A percentile compares a stretch with the other conserved stretches of the same genome.
Evolutionary conservation across 23 tunicate genomes (phyloP).

Genomic region (Diplosoma virens): DNA sequence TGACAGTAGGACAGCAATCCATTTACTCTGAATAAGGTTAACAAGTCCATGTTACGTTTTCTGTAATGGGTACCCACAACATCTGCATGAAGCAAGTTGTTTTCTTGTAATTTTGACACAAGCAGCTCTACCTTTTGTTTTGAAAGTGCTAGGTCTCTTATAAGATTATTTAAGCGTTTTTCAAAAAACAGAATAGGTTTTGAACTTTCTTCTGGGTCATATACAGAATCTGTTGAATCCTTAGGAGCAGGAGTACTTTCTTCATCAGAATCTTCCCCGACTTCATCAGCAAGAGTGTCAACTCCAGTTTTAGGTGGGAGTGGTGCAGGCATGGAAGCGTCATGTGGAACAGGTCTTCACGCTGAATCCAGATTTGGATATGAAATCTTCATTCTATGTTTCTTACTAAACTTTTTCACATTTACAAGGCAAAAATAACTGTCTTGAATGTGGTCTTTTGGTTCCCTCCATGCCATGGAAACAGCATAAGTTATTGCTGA

Average conservation of each 20-base stretch:
- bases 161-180: slow-evolving; percentile 20
- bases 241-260: neutral
- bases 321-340: slow-evolving; percentile 21
- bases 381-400: too few relatives aligned
- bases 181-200: slow-evolving; percentile 24
- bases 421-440: too few relatives aligned
- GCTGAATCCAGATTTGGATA: too few relatives aligned
- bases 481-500: too few relatives aligned
- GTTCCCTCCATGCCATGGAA: too few relatives aligned
- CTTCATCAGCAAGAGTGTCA: slow-evolving; percentile 22
- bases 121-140: slow-evolving; percentile 31
- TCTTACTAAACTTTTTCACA: too few relatives aligned
- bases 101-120: slow-evolving; percentile 17
- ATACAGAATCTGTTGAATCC: slow-evolving; percentile 12
- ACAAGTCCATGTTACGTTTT: slow-evolving; percentile 12
- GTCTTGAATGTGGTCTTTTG: too few relatives aligned
- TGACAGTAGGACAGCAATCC: slow-evolving; percentile 36
- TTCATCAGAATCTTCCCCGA: slow-evolving; percentile 20
- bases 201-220: slow-evolving; percentile 23
- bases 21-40: slow-evolving; percentile 34
- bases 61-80: slow-evolving; percentile 24
- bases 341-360: too few relatives aligned
- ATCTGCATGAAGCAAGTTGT: slow-evolving; percentile 18
- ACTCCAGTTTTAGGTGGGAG: neutral
- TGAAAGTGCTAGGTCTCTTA: slow-evolving; percentile 33